Evolutionary conservation across 2,888 invertebrate species (phyloP).

Genomic region (Tetrapedia diversipes): DNA sequence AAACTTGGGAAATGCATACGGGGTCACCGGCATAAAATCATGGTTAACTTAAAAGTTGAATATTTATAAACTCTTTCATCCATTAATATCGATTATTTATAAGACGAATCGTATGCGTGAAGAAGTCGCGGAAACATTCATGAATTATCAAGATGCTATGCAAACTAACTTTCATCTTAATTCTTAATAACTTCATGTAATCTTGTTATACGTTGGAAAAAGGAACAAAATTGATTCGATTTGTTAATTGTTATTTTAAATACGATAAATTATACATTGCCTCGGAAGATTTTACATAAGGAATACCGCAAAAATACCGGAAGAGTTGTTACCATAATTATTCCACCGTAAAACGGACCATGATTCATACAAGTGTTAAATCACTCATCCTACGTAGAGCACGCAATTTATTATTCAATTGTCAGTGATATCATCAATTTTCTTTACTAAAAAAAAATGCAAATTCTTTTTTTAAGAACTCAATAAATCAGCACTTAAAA

Average conservation of each 20-base stretch:
- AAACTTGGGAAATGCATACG: slow-evolving; percentile 58
- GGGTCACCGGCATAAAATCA: slow-evolving; percentile 32
- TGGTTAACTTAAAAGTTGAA: slow-evolving; percentile 21
- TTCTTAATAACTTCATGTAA: not conserved
- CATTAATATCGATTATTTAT: slow-evolving; percentile 10
- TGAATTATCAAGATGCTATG: not conserved
- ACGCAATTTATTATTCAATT: slow-evolving; percentile 10
- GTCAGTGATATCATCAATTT: slow-evolving; percentile 4
- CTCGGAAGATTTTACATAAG: not conserved
- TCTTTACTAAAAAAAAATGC: not conserved
- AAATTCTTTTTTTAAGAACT: no score
- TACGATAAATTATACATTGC: not conserved
- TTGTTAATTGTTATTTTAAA: not conserved
- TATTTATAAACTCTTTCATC: slow-evolving; percentile 17
- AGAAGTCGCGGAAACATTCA: not conserved
- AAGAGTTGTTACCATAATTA: slow-evolving; percentile 22
- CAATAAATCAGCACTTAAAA: not conserved
- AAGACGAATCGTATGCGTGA: not conserved
- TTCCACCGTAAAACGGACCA: slow-evolving; percentile 5
- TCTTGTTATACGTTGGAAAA: no score
- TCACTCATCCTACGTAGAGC: slow-evolving; percentile 18
- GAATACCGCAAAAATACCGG: not conserved
- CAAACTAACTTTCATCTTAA: not conserved
- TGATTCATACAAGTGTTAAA: slow-evolving; percentile 18
- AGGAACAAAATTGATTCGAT: not conserved